Base-by-base conservation (phyloP, 2,888 invertebrate species). In the Heliothis peltigera region DNA sequence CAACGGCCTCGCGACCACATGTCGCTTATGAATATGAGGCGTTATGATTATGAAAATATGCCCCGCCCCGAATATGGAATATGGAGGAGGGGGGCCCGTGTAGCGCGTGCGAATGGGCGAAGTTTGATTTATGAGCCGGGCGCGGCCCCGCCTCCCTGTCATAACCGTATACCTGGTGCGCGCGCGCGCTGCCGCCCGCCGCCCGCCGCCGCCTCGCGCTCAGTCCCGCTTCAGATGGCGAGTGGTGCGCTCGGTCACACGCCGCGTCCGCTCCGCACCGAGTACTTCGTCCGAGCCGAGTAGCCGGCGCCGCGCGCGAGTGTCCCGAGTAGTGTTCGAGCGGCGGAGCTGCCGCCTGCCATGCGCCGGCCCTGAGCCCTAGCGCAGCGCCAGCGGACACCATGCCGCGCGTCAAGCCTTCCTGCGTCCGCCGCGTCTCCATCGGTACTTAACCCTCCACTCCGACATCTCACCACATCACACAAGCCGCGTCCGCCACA, bases 101-200 rank as follows among this genome's bases (percentile, higher is more conserved):
- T 92, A 94, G 94, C 96, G 96, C 96, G 96, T 96, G 96, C 95
- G 95, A 95, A 95, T 94, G 95, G 95, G 93, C 94, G 93, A 95
- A 94, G 96, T 96, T 96, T 96, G 96, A 96, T 96, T 96, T 96
- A 96, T 96, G 96, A 96, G 95, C 92, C 92, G 89, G 90, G 92
- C 92, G 91, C 92, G 95, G 95, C 95, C 89, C 96, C 96, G 96
- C 96, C 96, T 89, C 96, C 95, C 95, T 96, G 96, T 96, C 96
- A 96, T 96, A 96, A 96, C 96, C 95, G 95, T 89, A 89, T 93
- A 94, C 92, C 95, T 94, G 95, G 95, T 95, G 96, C 96, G 96
- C 96, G 96, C 95, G 95, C 94, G 95, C 92, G 92, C 88, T 79
- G 86, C 84, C 89, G 89, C 87, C 88, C 85, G 88, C 91, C 92